Conservation (phyloP, 2,113 vertebrate species). For the Protobothrops mucrosquamatus region DNA sequence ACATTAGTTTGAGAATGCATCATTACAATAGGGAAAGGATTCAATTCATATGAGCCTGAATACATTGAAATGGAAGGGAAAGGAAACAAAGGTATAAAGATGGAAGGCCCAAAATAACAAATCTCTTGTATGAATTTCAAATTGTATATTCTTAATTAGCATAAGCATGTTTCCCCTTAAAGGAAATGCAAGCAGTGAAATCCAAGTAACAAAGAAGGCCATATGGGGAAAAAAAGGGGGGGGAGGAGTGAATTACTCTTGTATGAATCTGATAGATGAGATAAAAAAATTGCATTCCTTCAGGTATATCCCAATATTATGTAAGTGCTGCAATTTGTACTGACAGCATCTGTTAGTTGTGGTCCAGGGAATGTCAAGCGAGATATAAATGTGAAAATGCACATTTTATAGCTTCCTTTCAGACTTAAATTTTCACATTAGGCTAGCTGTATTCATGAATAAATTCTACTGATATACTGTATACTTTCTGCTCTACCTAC, state of each 20-base stretch:
- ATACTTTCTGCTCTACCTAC: neutral
- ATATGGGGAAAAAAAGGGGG: conserved; percentile 3
- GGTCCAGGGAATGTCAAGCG: conserved; percentile 41
- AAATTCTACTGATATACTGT: conserved; percentile 48
- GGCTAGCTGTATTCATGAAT: conserved; percentile 40
- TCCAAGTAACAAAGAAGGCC: conserved; percentile 18
- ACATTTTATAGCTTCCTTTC: conserved; percentile 50
- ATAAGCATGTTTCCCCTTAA: neutral
- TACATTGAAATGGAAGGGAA: neutral
- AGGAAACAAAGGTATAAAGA: neutral
- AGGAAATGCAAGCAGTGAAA: neutral
- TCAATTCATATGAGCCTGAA: neutral
- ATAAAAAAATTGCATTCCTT: conserved; percentile 42
- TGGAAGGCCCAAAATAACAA: neutral
- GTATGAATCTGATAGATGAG: conserved; percentile 21
- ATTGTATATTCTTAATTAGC: neutral
- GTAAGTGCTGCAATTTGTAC: conserved; percentile 48
- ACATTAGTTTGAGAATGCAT: neutral
- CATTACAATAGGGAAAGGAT: neutral
- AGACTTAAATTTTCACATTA: conserved; percentile 51
- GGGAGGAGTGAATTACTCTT: conserved; percentile 23
- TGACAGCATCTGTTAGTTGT: conserved; percentile 62
- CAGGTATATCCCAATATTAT: conserved; percentile 42
- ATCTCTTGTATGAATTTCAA: neutral
- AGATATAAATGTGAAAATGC: conserved; percentile 57